phyloP scores from a whole-genome alignment of 2,888 invertebrate species.

The Apotomis turbidana region DNA sequence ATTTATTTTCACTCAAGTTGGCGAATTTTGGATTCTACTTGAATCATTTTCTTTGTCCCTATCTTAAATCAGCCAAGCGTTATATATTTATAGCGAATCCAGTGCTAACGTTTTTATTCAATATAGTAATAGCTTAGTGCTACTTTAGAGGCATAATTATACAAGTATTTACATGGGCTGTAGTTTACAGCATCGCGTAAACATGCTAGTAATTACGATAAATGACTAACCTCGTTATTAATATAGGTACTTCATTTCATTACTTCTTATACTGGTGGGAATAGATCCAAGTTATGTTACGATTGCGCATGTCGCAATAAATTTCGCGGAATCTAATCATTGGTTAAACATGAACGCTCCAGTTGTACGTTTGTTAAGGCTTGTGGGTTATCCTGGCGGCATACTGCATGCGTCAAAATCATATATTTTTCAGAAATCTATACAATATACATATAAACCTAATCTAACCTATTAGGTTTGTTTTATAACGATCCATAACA shows the following conservation, averaged over 20 bases:
- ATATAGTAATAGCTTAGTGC: background rate
- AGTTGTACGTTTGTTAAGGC: slow-evolving; percentile 9
- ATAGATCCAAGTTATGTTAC: background rate
- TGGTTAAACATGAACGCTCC: slow-evolving; percentile 25
- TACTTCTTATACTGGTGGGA: background rate
- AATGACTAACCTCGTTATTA: background rate
- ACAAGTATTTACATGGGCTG: background rate
- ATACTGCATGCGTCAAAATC: background rate
- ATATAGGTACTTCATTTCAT: background rate
- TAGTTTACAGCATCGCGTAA: background rate
- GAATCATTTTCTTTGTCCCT: too few relatives aligned
- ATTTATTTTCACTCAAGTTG: too few relatives aligned
- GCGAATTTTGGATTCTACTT: too few relatives aligned
- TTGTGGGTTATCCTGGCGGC: background rate
- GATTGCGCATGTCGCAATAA: slow-evolving; percentile 5
- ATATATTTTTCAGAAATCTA: too few relatives aligned
- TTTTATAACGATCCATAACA: too few relatives aligned
- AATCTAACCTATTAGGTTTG: too few relatives aligned
- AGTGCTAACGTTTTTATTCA: background rate
- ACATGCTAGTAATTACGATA: background rate
- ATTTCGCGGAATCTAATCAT: slow-evolving; percentile 22
- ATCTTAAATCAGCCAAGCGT: background rate
- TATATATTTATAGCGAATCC: background rate
- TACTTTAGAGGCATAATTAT: background rate
- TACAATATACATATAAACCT: too few relatives aligned